Evolutionary conservation across 2,888 invertebrate genomes (phyloP).

Genomic region (Andrena dorsata): DNA sequence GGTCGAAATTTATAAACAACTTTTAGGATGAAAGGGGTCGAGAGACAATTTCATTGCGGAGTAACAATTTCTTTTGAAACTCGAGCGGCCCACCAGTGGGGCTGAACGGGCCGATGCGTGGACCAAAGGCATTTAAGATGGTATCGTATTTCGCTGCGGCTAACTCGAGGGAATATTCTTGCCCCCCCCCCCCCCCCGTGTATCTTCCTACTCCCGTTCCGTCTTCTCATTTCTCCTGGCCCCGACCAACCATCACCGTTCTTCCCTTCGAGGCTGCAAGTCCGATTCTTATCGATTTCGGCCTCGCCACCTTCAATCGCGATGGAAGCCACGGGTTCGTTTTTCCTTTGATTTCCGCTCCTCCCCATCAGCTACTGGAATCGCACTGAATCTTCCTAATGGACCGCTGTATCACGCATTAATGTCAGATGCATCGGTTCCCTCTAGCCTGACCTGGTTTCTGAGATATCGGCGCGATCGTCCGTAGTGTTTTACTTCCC

Average conservation of each 20-base stretch:
- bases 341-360: constrained; percentile 37
- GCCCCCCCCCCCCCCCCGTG: constrained; percentile 14
- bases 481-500: constrained; percentile 1
- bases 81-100: constrained; percentile 40
- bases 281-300: constrained; percentile 70
- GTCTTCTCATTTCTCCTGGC: constrained; percentile 28
- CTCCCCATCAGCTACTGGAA: constrained; percentile 30
- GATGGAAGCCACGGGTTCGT: constrained; percentile 38
- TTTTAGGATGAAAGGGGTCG: neutral
- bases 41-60: constrained; percentile 20
- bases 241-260: neutral
- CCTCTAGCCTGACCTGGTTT: constrained; percentile 45
- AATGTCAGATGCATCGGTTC: constrained; percentile 57
- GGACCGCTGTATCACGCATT: constrained; percentile 61
- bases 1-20: no score
- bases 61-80: constrained; percentile 47
- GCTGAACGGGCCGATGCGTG: constrained; percentile 50
- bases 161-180: constrained; percentile 61
- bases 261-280: constrained; percentile 31
- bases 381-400: constrained; percentile 66
- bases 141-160: constrained; percentile 68
- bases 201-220: constrained; percentile 38
- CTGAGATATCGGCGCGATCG: constrained; percentile 40
- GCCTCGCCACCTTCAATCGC: constrained; percentile 58
- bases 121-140: constrained; percentile 71